Evolutionary conservation across 2,888 invertebrate genomes (phyloP).

Genomic region (Pachycephus smyrnensis): DNA sequence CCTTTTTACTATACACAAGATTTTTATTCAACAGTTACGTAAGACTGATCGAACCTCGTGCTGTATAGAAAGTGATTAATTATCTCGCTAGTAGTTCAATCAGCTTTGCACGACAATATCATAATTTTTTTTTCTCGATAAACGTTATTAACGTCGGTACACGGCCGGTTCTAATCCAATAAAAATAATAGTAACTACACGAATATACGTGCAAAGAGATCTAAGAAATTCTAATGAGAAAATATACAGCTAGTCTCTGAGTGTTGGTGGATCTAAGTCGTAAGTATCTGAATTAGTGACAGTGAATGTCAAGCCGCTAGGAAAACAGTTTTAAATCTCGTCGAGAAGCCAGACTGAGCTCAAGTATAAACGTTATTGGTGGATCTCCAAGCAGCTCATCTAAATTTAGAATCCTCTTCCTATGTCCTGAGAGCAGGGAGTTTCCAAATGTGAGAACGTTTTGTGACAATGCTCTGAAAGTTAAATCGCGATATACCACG

Average conservation of each 20-base stretch:
- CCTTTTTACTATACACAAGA: not conserved
- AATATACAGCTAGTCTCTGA: not conserved
- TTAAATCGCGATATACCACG: not conserved
- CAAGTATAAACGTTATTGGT: conserved; percentile 47
- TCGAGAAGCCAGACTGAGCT: conserved; percentile 25
- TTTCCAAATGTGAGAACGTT: conserved; percentile 43
- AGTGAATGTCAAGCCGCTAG: not conserved
- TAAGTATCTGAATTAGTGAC: not conserved
- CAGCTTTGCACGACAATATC: not conserved
- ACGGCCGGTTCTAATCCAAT: not conserved
- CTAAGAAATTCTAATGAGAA: not conserved
- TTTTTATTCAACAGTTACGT: not conserved
- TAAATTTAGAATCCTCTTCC: conserved; percentile 62
- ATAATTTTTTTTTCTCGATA: not conserved
- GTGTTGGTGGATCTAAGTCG: not conserved
- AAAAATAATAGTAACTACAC: not conserved
- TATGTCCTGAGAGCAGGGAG: conserved; percentile 49
- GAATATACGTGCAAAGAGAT: not conserved
- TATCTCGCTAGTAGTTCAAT: not conserved
- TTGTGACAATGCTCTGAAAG: not conserved
- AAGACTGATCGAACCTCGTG: not conserved
- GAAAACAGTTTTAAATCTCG: conserved; percentile 14
- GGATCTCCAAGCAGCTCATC: conserved; percentile 57
- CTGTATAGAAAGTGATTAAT: not conserved
- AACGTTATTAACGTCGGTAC: not conserved